A percentile compares a stretch with the other conserved stretches of the same genome.
phyloP scores from a whole-genome alignment of 2,888 invertebrate genomes.

The Acleris cristana region DNA sequence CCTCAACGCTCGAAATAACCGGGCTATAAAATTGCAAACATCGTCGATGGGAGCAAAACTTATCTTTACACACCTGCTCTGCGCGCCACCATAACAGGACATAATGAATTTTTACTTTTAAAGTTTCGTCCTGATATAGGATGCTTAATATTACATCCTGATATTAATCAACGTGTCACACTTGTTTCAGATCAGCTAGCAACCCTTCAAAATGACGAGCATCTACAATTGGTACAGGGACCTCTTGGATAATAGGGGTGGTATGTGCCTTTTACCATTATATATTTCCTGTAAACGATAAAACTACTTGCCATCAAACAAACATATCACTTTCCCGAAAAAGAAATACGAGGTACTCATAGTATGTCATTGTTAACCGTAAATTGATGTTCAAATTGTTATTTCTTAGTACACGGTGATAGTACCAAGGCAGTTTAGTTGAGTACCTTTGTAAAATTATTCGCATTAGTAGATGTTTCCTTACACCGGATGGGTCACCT shows the following conservation, averaged over 20 bases:
- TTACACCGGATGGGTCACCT: slow-evolving; percentile 5
- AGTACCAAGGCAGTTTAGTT: no score
- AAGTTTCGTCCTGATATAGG: neutral
- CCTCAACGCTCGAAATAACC: slow-evolving; percentile 16
- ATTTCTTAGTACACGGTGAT: no score
- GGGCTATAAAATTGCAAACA: slow-evolving; percentile 3
- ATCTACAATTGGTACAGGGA: slow-evolving; percentile 87
- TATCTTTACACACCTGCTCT: neutral
- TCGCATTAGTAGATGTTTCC: neutral
- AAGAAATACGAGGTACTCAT: no score
- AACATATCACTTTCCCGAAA: no score
- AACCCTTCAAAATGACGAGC: slow-evolving; percentile 83
- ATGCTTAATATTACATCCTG: no score
- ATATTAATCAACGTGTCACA: slow-evolving; percentile 35
- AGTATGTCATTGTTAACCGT: no score
- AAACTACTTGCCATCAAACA: no score
- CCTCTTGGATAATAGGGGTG: slow-evolving; percentile 88
- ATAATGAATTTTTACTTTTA: neutral
- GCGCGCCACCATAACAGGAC: neutral
- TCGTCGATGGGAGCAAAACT: slow-evolving; percentile 10
- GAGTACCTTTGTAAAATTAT: neutral
- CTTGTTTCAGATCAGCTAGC: slow-evolving; percentile 76
- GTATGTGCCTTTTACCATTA: slow-evolving; percentile 75
- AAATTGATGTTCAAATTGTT: neutral
- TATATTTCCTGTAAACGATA: no score